Base-by-base conservation (phyloP, 92 coral and sea anemone genomes). In the Epizoanthus scotinus region DNA sequence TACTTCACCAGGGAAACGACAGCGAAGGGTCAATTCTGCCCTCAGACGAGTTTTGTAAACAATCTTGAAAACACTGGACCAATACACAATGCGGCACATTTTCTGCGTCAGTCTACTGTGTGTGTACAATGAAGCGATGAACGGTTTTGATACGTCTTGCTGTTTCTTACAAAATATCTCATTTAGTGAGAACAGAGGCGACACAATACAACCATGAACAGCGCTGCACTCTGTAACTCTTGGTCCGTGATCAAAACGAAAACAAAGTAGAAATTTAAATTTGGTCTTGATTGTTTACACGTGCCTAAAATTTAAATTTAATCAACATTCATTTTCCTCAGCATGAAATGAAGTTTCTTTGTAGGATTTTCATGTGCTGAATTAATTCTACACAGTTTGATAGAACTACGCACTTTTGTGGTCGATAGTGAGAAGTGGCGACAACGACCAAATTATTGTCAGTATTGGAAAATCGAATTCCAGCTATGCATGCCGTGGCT, bases 301-400 rank as follows among this genome's bases (percentile, higher is more conserved):
- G 34, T 58, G 67, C 54, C 67, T 34, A 12, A 59, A 40, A 75
- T 75, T 75, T 75, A 38, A 58, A 34, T 58, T 59, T 59, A 75
- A 75, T 75, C 67, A 21, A 21, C 40, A 38, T 58, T 75, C 63
- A 75, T 75, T 75, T 38, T 67, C 47, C 81, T 31, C 81, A 75
- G 67, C 68, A 20, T 59, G 81, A 75, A 74, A 75, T 34, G 81
- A 58, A 75, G 67, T 75, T 36, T 73, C 67, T 56, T 56, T 73
- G 66, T 73, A 36, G 61, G 56, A 38, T 59, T 20, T 34, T 59
- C 53, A 21, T 34, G 67, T 26, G 53, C 50, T 58, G 67, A 54
- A 44, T 75, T 59, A 59, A 28, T 75, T 59, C 29, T 34, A 20
- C 81, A 58, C 81, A 59, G 67, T 75, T 75, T 75, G 81, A 75